Conservation (phyloP, 2,797 vertebrate genomes). For the Sternarchorhynchus goeldii region DNA sequence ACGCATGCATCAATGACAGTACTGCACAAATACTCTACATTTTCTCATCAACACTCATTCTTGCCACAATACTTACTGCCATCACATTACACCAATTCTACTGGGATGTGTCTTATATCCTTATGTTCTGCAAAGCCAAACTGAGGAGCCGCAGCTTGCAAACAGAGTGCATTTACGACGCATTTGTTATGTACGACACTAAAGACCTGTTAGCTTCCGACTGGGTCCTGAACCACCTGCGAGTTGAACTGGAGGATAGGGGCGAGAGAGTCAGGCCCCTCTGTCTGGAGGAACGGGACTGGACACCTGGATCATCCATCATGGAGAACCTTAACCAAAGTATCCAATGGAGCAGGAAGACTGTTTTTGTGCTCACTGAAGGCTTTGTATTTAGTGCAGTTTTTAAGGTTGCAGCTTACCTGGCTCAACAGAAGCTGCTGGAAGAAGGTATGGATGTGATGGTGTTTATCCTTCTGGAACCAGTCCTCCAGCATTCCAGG, state of each 20-base stretch:
- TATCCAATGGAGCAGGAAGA: slow-evolving; percentile 66
- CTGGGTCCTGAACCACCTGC: slow-evolving; percentile 65
- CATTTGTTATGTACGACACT: slow-evolving; percentile 62
- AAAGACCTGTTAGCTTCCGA: slow-evolving; percentile 55
- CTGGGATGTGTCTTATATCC: slow-evolving; percentile 63
- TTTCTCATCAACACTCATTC: slow-evolving; percentile 58
- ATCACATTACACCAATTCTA: slow-evolving; percentile 63
- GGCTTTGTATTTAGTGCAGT: slow-evolving; percentile 60
- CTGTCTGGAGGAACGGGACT: slow-evolving; percentile 66
- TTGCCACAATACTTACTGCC: slow-evolving; percentile 45
- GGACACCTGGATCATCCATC: slow-evolving; percentile 60
- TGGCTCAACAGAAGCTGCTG: slow-evolving; percentile 67
- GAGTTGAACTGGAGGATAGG: slow-evolving; percentile 63
- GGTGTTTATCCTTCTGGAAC: slow-evolving; percentile 70
- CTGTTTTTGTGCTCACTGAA: slow-evolving; percentile 59
- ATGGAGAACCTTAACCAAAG: slow-evolving; percentile 67
- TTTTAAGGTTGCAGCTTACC: slow-evolving; percentile 65
- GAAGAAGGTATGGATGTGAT: slow-evolving; percentile 69
- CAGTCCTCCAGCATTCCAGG: slow-evolving; percentile 68
- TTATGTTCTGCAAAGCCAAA: slow-evolving; percentile 55
- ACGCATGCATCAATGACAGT: slow-evolving; percentile 57
- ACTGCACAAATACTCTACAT: slow-evolving; percentile 53
- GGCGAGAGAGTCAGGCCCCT: slow-evolving; percentile 52
- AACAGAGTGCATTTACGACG: slow-evolving; percentile 55
- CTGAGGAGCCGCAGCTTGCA: slow-evolving; percentile 47